Evolutionary conservation across 2,888 invertebrate genomes (phyloP), one percentile per base, ranked within the genome.

Genomic region (Athripsodes cinereus): DNA sequence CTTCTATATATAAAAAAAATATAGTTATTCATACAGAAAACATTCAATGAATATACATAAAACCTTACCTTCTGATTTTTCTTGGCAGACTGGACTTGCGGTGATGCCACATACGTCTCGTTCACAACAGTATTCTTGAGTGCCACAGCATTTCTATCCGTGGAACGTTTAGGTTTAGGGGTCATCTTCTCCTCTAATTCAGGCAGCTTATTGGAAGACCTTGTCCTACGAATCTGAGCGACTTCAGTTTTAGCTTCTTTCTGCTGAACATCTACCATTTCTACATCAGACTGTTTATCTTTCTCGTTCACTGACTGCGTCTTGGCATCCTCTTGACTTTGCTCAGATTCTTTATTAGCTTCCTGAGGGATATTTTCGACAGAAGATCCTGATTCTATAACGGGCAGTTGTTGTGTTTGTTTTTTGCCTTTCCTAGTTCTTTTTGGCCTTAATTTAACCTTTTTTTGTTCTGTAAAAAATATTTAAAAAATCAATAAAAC

Each of bases 381-480:
- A 40, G 40, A 40, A 40, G 40, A 13, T 13, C 13, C 40, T 2
- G 40, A 40, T 13, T 31, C 31, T 31, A 31, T 31, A 31, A 6
- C 11, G 6, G 31, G 31, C 31, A 48, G 44, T 40, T 21, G 46
- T 16, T 10, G 19, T 16, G 13, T 18, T 47, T 47, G 47, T 19
- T 47, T 16, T 52, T 34, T 52, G 21, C 46, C 57, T 19, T 59
- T 59, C 34, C 52, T 52, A 16, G 59, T 59, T 47, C 59, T 51
- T 40, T 59, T 59, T 1, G 59, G 48, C 26, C 59, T 55, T 22
- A 26, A 48, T 48, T 59, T 55, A 16, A 53, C 53, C 35, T 59
- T 59, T 40, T 59, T 59, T n/a, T 35, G 20, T 19, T 59, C 59
- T 52, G 22, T 34, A 20, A 22, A 3, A 26, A 26, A 26, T n/a